A percentile compares a stretch with the other conserved stretches of the same genome.
These are phyloP conservation scores for Antigone vipio DNA, from an alignment of 2,113 vertebrate species.

Conservation along the genomic window DNA sequence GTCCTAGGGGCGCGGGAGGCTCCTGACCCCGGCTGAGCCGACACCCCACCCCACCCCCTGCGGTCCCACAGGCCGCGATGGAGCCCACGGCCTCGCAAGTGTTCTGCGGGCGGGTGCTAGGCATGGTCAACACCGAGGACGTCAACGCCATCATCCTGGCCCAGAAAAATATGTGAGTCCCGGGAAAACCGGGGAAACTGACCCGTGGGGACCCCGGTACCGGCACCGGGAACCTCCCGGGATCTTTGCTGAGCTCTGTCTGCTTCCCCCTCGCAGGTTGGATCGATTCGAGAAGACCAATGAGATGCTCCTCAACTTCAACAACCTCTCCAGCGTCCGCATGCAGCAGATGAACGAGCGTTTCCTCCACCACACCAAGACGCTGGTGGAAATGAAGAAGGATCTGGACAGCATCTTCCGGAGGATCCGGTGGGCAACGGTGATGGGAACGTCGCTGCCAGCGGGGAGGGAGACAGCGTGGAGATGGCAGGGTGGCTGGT, in stretches of 20 bases:
- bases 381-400: conserved; percentile 94
- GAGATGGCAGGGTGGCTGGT: accelerated
- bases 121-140: conserved; percentile 95
- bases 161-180: conserved; percentile 95
- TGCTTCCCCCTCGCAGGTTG: conserved; percentile 74
- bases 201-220: background rate
- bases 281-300: conserved; percentile 99
- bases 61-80: conserved; percentile 66
- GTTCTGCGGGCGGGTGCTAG: conserved; percentile 92
- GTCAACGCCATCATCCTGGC: conserved; percentile 96
- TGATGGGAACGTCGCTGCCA: accelerated
- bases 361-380: conserved; percentile 90
- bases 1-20: background rate
- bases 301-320: conserved; percentile 98
- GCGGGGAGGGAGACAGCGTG: accelerated
- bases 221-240: background rate
- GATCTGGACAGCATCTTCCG: conserved; percentile 95
- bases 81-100: conserved; percentile 88
- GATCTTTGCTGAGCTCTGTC: accelerated
- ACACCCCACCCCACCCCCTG: too few relatives aligned
- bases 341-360: conserved; percentile 95
- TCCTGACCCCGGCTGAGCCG: background rate
- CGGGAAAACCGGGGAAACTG: too few relatives aligned
- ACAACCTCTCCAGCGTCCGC: conserved; percentile 87
- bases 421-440: conserved; percentile 81